Evolutionary conservation across 2,113 vertebrate genomes (phyloP).

Genomic region (Prochilodus magdalenae): DNA sequence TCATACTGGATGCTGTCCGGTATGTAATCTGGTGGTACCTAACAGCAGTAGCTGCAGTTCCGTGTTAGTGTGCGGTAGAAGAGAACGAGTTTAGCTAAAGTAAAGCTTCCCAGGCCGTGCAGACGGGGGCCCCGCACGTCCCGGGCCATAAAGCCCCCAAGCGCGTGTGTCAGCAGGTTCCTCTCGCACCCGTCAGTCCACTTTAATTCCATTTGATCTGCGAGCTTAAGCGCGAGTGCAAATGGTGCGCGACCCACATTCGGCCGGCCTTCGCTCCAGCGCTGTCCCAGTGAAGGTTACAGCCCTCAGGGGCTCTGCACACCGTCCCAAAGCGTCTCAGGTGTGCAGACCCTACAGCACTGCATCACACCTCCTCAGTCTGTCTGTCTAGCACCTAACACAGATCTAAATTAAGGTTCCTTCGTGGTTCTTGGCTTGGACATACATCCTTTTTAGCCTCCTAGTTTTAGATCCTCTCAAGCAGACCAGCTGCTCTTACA

Average conservation of each 20-base stretch:
- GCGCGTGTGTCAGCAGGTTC: conserved; percentile 82
- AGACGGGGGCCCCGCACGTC: background rate
- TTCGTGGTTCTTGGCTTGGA: background rate
- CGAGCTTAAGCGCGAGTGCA: conserved; percentile 76
- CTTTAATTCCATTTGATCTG: conserved; percentile 81
- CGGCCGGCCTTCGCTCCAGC: conserved; percentile 16
- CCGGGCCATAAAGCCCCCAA: conserved; percentile 63
- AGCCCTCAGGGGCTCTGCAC: conserved; percentile 7
- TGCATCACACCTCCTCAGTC: background rate
- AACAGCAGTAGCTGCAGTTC: background rate
- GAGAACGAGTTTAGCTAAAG: background rate
- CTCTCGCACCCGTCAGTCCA: conserved; percentile 70
- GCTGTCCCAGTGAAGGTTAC: conserved; percentile 57
- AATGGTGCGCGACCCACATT: conserved; percentile 65
- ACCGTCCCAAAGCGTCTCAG: background rate
- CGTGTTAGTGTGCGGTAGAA: background rate
- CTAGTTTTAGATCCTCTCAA: too few relatives aligned
- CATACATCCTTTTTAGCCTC: too few relatives aligned
- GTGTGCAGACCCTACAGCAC: background rate
- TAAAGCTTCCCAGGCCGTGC: background rate
- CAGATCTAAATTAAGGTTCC: background rate
- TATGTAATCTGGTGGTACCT: too few relatives aligned
- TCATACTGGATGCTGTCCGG: too few relatives aligned
- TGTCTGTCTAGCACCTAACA: background rate
- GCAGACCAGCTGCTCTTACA: too few relatives aligned